Base-by-base conservation (phyloP, 2,113 vertebrate genomes). In the Phaetusa simplex region DNA sequence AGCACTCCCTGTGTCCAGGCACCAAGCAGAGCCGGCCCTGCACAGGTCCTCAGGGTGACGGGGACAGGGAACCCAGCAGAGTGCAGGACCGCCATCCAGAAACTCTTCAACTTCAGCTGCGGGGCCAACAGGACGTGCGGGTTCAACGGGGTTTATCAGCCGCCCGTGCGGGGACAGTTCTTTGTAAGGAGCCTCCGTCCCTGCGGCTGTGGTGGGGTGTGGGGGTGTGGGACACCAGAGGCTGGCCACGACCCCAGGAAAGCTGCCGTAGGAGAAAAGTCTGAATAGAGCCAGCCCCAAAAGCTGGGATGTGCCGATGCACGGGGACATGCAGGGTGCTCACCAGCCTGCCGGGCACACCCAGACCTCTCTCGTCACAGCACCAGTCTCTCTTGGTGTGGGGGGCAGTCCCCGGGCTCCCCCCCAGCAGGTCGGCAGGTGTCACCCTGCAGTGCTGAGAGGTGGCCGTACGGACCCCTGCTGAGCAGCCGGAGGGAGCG, bases 101-200 rank as follows among this genome's bases (percentile, higher is more conserved):
- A 23, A 2, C 97, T 99, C 95, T 98, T 98, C 93, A 97, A 98
- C 87, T 95, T 98, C 83, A 97, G 86, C 79, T 98, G 98, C 11
- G 9, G 64, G 36, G 92, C 87, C 24, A 85, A 9, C 27, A 11
- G 52, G n/a, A 95, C 96, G 13, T 99, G 98, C 9, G 97, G 98
- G 34, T 98, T 99, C 76, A 53, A 98, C 0, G 97, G 98, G 7
- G 94, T 98, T 73, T 98, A 99, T 85, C 98, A 99, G 97, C 98
- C 98, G 0, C 98, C 98, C 0, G 95, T 98, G 91, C 84, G 21
- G 45, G 98, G 98, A 58, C 96, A 92, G 14, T 99, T 98, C 96
- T 98, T 98, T 1, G 98, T 98, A 93, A 98, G 98, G 61, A 26
- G 29, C 49, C 49, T 52, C 36, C 0, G 0, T 8, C 40, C 10